Evolutionary conservation across 2,797 vertebrate species (phyloP), one percentile per base, ranked within the genome.

Genomic region (Arnoldichthys spilopterus): DNA sequence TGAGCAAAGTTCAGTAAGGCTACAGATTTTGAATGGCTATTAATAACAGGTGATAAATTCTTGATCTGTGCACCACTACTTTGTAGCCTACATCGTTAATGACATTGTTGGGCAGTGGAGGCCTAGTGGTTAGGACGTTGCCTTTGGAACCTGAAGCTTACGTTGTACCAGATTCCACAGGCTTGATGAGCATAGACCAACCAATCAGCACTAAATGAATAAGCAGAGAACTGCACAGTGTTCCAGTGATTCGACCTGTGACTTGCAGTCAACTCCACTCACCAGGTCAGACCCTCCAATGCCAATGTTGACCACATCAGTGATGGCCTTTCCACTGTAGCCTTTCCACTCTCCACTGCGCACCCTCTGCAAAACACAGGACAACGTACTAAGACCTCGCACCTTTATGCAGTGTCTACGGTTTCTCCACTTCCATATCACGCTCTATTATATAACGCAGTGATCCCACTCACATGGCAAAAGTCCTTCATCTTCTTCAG

Each of bases 251-350:
- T 45, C 13, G 1, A 12, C 13, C 43, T 45, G 43, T 12, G 43
- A 45, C 43, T 45, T 11, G 9, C 34, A 40, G 43, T 47, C 43
- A 32, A 8, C 22, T 69, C 16, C 12, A 78, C 79, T 74, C 87
- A 99, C 98, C 90, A 99, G 90, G 82, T 99, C 97, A 66, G 98
- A 99, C 84, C 98, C 98, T 26, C 98, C 98, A 0, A 99, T 99
- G 66, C 98, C 98, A 0, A 99, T 86, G 77, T 99, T 99, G 81
- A 99, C 94, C n/a, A 99, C 93, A 49, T 99, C 97, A 0, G 94
- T 97, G 83, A 99, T 98, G 78, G 95, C 11, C 86, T 98, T 98
- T 8, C 97, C 97, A 0, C 95, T 94, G 91, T 94, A 98, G 53
- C 98, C 98, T 79, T 98, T 98, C 98, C 98, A 99, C 24, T 97